Conservation (phyloP, 2,888 invertebrate species). For the Coenonympha glycerion region DNA sequence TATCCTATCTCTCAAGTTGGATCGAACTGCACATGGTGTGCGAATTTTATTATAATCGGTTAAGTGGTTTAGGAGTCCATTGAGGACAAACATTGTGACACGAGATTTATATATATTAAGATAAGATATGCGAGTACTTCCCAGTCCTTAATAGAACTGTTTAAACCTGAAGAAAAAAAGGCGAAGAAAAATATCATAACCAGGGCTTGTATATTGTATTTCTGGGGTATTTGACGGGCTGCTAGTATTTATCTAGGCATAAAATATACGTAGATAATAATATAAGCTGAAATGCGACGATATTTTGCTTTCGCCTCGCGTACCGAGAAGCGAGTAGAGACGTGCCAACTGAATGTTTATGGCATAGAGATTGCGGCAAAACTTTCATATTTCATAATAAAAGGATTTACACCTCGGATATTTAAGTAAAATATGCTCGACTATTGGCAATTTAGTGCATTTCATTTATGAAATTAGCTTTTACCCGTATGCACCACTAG, state of each 20-base stretch:
- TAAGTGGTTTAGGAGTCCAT: no score
- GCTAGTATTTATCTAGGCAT: neutral
- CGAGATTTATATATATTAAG: no score
- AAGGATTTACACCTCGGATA: conserved; percentile 11
- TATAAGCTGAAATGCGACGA: conserved; percentile 11
- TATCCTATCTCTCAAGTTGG: no score
- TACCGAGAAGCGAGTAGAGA: conserved; percentile 14
- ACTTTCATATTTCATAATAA: conserved; percentile 15
- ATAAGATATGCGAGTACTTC: no score
- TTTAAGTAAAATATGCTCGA: conserved; percentile 7
- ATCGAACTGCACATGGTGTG: no score
- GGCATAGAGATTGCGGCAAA: conserved; percentile 13
- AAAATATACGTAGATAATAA: conserved; percentile 10
- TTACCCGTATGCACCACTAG: no score
- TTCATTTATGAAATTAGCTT: conserved; percentile 3
- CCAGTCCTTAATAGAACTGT: no score
- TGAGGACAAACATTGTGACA: no score
- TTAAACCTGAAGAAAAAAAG: no score
- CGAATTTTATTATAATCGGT: no score
- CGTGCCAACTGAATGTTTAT: conserved; percentile 18
- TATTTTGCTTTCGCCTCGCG: conserved; percentile 17
- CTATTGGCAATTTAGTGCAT: neutral
- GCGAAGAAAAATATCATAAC: no score
- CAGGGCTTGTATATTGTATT: neutral
- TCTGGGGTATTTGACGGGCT: neutral